phyloP scores from a whole-genome alignment of 2,113 vertebrate species.

The Pandion haliaetus region DNA sequence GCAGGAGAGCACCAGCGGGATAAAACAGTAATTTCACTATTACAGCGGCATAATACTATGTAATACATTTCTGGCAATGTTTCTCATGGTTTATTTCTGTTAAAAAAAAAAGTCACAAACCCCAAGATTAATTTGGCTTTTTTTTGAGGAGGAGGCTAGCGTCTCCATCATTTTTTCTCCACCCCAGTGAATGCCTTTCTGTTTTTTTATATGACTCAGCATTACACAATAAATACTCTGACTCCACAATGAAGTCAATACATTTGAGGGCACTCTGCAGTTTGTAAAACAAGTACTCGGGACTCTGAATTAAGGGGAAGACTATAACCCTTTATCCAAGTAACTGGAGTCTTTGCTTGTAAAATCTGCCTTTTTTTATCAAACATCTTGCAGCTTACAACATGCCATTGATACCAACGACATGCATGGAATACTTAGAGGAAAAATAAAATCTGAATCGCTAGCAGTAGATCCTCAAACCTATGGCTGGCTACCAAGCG shows the following conservation, averaged over 20 bases:
- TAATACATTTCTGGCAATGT: neutral
- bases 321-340: neutral
- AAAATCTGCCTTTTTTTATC: constrained; percentile 8
- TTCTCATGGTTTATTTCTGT: neutral
- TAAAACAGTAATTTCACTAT: neutral
- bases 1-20: neutral
- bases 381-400: neutral
- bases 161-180: neutral
- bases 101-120: neutral
- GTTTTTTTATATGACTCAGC: constrained; percentile 6
- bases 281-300: neutral
- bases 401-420: neutral
- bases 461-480: neutral
- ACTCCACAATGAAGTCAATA: neutral
- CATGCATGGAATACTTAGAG: neutral
- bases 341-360: neutral
- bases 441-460: neutral
- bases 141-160: neutral
- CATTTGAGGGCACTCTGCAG: neutral
- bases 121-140: neutral
- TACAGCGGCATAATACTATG: neutral
- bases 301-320: neutral
- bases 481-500: neutral
- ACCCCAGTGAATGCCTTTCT: neutral
- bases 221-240: constrained; percentile 11